Percentiles rank a stretch among this genome's conserved stretches.
Evolutionary conservation across 2,888 invertebrate genomes (phyloP).

Genomic region (Catocala nupta): DNA sequence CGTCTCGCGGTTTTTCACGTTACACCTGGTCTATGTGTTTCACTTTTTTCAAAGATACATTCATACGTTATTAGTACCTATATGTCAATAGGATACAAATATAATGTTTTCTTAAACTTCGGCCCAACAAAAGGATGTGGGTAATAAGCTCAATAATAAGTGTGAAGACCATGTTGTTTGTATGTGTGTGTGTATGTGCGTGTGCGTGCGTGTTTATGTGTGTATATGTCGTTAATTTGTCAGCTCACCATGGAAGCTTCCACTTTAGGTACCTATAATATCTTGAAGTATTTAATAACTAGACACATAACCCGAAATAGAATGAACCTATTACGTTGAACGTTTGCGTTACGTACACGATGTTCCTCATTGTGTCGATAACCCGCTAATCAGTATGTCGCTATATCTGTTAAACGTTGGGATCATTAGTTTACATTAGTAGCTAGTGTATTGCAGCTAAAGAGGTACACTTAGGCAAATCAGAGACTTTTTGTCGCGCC

Average conservation of each 20-base stretch:
- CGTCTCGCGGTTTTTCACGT: constrained; percentile 22
- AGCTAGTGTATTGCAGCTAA: too few relatives aligned
- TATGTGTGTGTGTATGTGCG: constrained; percentile 2
- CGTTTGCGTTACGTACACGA: not conserved
- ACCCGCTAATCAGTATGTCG: constrained; percentile 13
- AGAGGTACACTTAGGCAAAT: too few relatives aligned
- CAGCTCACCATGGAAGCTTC: constrained; percentile 1
- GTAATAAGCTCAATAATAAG: constrained; percentile 20
- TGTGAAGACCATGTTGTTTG: constrained; percentile 9
- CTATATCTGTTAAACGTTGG: not conserved
- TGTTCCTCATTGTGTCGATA: constrained; percentile 5
- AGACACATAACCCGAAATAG: not conserved
- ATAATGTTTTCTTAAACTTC: constrained; percentile 17
- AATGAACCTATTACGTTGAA: not conserved
- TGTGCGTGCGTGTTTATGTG: constrained; percentile 1
- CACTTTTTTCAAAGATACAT: not conserved
- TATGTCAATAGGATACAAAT: constrained; percentile 12
- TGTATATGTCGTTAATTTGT: constrained; percentile 1
- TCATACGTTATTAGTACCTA: not conserved
- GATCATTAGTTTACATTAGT: not conserved
- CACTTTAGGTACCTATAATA: not conserved
- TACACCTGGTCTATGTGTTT: constrained; percentile 9
- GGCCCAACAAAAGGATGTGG: constrained; percentile 30
- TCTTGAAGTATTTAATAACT: not conserved
- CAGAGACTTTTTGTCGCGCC: too few relatives aligned